Evolutionary conservation across 2,113 vertebrate species (phyloP).

Genomic region (Drymodes brunneopygia): DNA sequence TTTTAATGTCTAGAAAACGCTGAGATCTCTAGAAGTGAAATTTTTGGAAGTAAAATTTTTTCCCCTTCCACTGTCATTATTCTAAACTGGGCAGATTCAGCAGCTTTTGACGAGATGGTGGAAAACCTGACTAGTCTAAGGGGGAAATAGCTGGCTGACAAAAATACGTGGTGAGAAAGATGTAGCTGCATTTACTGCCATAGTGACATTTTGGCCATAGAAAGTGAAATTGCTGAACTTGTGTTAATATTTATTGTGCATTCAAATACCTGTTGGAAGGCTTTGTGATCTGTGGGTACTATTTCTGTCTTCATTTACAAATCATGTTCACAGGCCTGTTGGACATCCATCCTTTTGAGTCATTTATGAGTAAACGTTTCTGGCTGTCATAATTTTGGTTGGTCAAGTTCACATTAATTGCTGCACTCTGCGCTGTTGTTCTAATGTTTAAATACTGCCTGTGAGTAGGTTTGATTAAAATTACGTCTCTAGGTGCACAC

Average conservation of each 20-base stretch:
- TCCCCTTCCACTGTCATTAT: fast-evolving
- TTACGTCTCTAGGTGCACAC: constrained; percentile 28
- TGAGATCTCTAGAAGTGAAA: neutral
- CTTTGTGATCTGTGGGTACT: neutral
- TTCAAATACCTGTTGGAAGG: neutral
- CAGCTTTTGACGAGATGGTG: neutral
- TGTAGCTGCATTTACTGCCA: neutral
- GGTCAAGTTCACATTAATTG: constrained; percentile 21
- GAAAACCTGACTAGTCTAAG: neutral
- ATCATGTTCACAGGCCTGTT: neutral
- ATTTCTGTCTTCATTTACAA: constrained; percentile 17
- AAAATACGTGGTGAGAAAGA: neutral
- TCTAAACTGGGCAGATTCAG: neutral
- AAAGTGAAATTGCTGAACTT: neutral
- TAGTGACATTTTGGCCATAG: fast-evolving
- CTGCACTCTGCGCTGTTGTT: neutral
- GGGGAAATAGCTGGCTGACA: neutral
- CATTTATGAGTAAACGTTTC: neutral
- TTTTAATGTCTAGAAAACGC: neutral
- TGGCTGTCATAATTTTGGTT: neutral
- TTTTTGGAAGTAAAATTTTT: neutral
- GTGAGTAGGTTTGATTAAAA: constrained; percentile 54
- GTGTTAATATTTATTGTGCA: neutral
- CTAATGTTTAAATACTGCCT: constrained; percentile 14
- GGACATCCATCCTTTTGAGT: constrained; percentile 13